Conservation (phyloP, 1,140 invertebrate species). For the Teleopsis dalmanni region DNA sequence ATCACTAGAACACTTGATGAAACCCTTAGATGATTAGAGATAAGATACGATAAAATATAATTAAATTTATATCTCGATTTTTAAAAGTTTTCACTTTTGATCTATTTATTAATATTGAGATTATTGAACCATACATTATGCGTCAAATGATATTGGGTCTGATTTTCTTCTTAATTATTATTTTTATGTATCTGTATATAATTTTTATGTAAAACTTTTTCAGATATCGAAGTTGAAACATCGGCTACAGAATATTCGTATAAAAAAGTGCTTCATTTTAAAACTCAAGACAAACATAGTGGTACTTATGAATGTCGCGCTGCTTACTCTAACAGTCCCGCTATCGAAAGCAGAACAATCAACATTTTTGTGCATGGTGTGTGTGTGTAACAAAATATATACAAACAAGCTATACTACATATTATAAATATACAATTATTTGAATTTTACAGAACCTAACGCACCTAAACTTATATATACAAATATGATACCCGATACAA, state of each 20-base stretch:
- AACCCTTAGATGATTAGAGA: too few species aligned
- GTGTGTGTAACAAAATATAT: not conserved
- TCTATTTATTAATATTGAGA: too few species aligned
- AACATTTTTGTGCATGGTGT: conserved; percentile 25
- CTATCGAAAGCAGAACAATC: conserved; percentile 22
- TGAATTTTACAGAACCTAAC: conserved; percentile 18
- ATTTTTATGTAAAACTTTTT: not conserved
- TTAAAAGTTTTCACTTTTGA: too few species aligned
- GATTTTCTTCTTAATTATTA: not conserved
- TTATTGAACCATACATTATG: too few species aligned
- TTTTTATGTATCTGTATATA: not conserved
- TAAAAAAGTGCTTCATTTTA: conserved; percentile 25
- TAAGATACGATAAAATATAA: too few species aligned
- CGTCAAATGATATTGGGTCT: too few species aligned
- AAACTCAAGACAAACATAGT: conserved; percentile 22
- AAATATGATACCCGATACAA: conserved; percentile 28
- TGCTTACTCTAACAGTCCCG: conserved; percentile 13
- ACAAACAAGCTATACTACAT: not conserved
- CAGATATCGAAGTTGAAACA: conserved; percentile 16
- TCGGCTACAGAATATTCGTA: conserved; percentile 27
- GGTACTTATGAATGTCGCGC: conserved; percentile 38
- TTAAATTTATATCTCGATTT: too few species aligned
- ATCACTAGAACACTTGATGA: too few species aligned
- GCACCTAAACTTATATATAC: conserved; percentile 27
- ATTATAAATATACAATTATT: not conserved